A percentile compares a stretch with the other conserved stretches of the same genome.
phyloP scores from a whole-genome alignment of 1,140 invertebrate species.

The Wasmannia auropunctata region DNA sequence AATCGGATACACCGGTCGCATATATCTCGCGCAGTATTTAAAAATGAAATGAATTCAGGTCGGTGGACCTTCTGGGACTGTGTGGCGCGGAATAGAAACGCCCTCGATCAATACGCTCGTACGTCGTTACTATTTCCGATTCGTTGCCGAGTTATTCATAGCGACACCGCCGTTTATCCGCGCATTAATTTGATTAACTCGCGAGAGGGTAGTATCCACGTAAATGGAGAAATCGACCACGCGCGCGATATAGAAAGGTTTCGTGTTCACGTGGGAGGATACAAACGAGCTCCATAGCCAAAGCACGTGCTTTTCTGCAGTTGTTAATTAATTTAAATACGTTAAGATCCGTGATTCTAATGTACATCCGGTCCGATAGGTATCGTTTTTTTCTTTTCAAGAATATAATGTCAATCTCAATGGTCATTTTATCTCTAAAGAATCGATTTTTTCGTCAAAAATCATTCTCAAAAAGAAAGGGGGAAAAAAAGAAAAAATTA shows the following conservation, averaged over 20 bases:
- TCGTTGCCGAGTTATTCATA: slow-evolving; percentile 65
- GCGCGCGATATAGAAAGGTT: not conserved
- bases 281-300: not conserved
- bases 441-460: not conserved
- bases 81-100: slow-evolving; percentile 62
- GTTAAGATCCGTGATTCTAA: not conserved
- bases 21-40: slow-evolving; percentile 11
- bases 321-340: not conserved
- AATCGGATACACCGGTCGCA: not conserved
- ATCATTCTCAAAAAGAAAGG: not conserved
- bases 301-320: not conserved
- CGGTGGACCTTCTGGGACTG: slow-evolving; percentile 71
- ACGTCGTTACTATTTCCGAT: slow-evolving; percentile 67
- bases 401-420: not conserved
- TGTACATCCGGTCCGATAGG: not conserved
- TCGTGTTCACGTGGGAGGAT: not conserved
- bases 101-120: slow-evolving; percentile 69
- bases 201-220: not conserved
- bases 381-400: not conserved
- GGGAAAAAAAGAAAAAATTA: not conserved
- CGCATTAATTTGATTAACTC: slow-evolving; percentile 41
- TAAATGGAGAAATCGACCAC: slow-evolving; percentile 8
- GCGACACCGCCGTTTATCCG: slow-evolving; percentile 2
- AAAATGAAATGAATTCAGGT: slow-evolving; percentile 73
- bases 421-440: not conserved